Conservation (phyloP, 2,113 vertebrate genomes). For the Oophaga pumilio region DNA sequence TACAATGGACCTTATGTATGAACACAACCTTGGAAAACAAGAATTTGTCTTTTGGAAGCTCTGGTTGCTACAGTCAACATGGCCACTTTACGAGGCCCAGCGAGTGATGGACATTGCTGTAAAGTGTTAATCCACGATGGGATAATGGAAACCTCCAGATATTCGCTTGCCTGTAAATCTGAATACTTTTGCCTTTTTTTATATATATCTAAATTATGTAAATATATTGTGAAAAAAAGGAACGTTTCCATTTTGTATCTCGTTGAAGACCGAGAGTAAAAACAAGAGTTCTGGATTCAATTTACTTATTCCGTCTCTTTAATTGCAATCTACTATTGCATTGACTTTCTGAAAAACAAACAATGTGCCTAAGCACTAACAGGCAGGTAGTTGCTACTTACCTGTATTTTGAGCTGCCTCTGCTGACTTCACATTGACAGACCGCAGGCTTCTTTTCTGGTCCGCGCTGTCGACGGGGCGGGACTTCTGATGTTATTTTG, state of each 20-base stretch:
- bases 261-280: background rate
- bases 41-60: background rate
- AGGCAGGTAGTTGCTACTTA: too few species aligned
- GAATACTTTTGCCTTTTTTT: constrained; percentile 1
- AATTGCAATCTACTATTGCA: too few species aligned
- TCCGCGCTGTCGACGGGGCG: too few species aligned
- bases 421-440: too few species aligned
- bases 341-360: too few species aligned
- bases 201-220: constrained; percentile 30
- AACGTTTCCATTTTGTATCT: background rate
- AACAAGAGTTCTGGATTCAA: background rate
- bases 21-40: background rate
- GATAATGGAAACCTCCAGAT: background rate
- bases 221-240: constrained; percentile 43
- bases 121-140: constrained; percentile 18
- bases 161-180: constrained; percentile 33
- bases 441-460: too few species aligned
- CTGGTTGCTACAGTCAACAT: background rate
- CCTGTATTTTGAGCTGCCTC: too few species aligned
- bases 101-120: constrained; percentile 20
- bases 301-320: background rate
- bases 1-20: background rate
- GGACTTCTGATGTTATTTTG: too few species aligned
- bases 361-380: too few species aligned
- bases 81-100: background rate